These are phyloP conservation scores for Leptinotarsa peninsularis DNA, from an alignment of 2,888 invertebrate species.

Conservation along the genomic window DNA sequence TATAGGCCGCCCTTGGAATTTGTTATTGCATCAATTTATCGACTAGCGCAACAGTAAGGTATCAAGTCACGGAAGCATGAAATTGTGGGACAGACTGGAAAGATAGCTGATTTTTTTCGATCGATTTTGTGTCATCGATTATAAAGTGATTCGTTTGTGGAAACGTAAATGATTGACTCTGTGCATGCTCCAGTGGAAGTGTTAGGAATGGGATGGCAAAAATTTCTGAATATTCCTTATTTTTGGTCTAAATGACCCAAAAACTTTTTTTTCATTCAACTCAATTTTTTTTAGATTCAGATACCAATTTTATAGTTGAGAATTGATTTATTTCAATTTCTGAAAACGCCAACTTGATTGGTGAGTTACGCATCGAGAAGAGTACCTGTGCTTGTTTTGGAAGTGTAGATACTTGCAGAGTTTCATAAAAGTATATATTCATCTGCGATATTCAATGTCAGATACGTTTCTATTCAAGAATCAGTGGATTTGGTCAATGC, in stretches of 20 bases:
- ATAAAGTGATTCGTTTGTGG: background rate
- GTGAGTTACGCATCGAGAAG: too few relatives aligned
- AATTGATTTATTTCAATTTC: too few relatives aligned
- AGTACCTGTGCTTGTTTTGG: too few relatives aligned
- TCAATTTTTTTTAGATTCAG: too few relatives aligned
- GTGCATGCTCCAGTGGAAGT: background rate
- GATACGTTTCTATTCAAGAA: too few relatives aligned
- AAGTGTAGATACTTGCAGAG: too few relatives aligned
- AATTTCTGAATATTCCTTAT: background rate
- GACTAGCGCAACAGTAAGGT: background rate
- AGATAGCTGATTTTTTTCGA: background rate
- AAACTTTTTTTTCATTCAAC: background rate
- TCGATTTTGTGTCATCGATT: background rate
- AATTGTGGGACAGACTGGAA: background rate
- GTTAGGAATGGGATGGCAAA: background rate
- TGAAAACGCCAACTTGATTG: too few relatives aligned
- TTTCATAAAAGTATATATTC: too few relatives aligned
- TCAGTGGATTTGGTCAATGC: too few relatives aligned
- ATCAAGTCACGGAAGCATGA: background rate
- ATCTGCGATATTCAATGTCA: too few relatives aligned
- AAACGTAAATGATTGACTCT: background rate
- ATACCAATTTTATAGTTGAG: too few relatives aligned
- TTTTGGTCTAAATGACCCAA: background rate
- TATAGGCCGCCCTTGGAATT: background rate
- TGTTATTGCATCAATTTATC: background rate